Percentiles rank a stretch among this genome's conserved stretches.
Conservation (phyloP, 2,113 vertebrate species). For the Cacatua alba region DNA sequence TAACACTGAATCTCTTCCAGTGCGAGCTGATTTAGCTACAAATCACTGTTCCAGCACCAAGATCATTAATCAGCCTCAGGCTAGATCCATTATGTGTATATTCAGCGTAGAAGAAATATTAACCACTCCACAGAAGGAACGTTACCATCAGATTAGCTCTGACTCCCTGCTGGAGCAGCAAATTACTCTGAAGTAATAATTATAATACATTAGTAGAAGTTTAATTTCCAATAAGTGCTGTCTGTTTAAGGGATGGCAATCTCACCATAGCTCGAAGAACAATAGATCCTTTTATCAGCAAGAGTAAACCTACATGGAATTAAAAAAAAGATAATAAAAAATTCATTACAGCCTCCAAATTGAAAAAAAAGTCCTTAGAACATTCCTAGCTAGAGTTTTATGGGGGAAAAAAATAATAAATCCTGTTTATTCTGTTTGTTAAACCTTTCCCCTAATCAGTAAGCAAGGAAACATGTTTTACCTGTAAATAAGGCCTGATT, state of each 20-base stretch:
- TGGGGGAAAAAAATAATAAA: neutral
- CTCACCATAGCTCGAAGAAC: slow-evolving; percentile 63
- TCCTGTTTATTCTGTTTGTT: neutral
- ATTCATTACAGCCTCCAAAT: slow-evolving; percentile 59
- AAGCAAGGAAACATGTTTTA: neutral
- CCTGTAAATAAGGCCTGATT: neutral
- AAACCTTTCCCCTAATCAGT: neutral
- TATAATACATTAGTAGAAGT: slow-evolving; percentile 79
- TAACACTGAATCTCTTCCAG: slow-evolving; percentile 64
- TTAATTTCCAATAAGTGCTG: slow-evolving; percentile 80
- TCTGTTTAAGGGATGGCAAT: slow-evolving; percentile 76
- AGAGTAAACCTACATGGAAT: slow-evolving; percentile 65
- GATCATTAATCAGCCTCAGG: slow-evolving; percentile 78
- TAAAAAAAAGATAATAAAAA: slow-evolving; percentile 63
- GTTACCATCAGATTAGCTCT: slow-evolving; percentile 70
- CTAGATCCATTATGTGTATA: slow-evolving; percentile 73
- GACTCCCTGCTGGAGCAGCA: slow-evolving; percentile 76
- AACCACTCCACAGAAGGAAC: slow-evolving; percentile 66
- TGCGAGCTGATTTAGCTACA: slow-evolving; percentile 74
- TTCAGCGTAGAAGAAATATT: slow-evolving; percentile 73
- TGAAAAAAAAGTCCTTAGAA: neutral
- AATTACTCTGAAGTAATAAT: slow-evolving; percentile 81
- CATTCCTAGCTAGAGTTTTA: neutral
- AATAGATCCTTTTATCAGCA: slow-evolving; percentile 74
- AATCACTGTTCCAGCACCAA: slow-evolving; percentile 71